Evolutionary conservation across 2,888 invertebrate species (phyloP), one percentile per base, ranked within the genome.

Genomic region (Odontocerum albicorne): DNA sequence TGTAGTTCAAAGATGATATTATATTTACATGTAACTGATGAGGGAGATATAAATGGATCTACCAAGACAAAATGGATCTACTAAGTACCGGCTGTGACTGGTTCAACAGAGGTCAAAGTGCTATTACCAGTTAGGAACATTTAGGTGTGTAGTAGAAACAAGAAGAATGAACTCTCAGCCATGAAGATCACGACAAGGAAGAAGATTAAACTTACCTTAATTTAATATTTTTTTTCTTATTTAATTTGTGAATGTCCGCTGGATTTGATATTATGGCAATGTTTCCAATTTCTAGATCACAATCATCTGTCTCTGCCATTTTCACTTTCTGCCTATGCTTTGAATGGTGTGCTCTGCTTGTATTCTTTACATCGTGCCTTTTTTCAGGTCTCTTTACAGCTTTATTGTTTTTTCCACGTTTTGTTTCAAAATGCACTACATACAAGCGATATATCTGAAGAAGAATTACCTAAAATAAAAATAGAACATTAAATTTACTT

Each of bases 391-490:
- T 22, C 56, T 59, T 33, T 65, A 63, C 33, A 63, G 62, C 61
- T 67, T 69, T 46, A 64, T 65, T 46, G 68, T 66, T 66, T 4
- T 72, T 70, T 33, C 75, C 72, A 58, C 77, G 68, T 2, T 74
- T 68, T 0, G 71, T 86, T 66, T 89, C 90, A 17, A 86, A 80
- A 63, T 90, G 87, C 0, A 92, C 83, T 0, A 92, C 91, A 66
- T 90, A 88, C 0, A 94, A 75, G 4, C 93, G 77, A 67, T 94
- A 94, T 52, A 93, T 76, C 70, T 94, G 92, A 0, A 96, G 79
- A 1, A 93, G 72, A 57, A 96, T 95, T 7, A 96, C 95, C 70
- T 79, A 80, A 71, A 15, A 80, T 39, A 16, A 27, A 27, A 27
- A 7, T 27, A 27, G 10, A 27, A 27, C 27, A 38, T 16, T 38